Conservation (phyloP, 2,797 vertebrate genomes). For the Syngnathus rostellatus region DNA sequence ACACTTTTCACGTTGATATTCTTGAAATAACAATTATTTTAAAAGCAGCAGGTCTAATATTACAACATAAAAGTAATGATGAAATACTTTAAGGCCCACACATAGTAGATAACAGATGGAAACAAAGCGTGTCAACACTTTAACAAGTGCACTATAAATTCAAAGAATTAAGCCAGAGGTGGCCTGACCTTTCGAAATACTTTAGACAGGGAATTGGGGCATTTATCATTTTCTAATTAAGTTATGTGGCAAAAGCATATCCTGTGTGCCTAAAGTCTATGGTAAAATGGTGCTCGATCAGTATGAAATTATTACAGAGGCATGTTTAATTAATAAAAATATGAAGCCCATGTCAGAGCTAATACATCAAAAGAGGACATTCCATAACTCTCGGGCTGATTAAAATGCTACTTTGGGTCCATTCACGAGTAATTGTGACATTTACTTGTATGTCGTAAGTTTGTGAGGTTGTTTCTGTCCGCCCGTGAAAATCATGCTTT, state of each 20-base stretch:
- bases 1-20: not conserved
- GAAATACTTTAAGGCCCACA: not conserved
- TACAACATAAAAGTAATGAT: not conserved
- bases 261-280: conserved; percentile 44
- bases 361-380: conserved; percentile 50
- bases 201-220: conserved; percentile 28
- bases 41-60: not conserved
- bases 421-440: not conserved
- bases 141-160: conserved; percentile 32
- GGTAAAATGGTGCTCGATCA: conserved; percentile 47
- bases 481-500: not conserved
- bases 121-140: conserved; percentile 5
- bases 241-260: conserved; percentile 53
- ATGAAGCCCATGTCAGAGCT: conserved; percentile 56
- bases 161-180: conserved; percentile 32
- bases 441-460: not conserved
- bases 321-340: conserved; percentile 64
- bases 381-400: conserved; percentile 14
- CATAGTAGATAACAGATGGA: not conserved
- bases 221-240: conserved; percentile 69
- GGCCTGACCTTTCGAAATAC: conserved; percentile 51
- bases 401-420: not conserved
- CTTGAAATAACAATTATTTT: not conserved
- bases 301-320: conserved; percentile 49
- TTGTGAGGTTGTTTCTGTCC: not conserved